These are phyloP conservation scores for Oxycera nigricornis DNA, from an alignment of 2,888 invertebrate species.

Conservation along the genomic window DNA sequence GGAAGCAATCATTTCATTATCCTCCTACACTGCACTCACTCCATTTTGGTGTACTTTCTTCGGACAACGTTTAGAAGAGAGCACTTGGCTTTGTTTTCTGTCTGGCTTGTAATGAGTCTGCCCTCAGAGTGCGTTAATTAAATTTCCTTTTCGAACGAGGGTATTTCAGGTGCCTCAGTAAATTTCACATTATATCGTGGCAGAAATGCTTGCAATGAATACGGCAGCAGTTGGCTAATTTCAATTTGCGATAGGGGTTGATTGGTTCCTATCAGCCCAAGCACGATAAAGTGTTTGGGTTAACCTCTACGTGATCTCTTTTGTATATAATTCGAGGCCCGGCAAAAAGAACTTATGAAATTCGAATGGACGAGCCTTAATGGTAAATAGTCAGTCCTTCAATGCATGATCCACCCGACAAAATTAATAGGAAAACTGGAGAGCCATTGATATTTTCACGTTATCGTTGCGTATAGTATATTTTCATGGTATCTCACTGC, in stretches of 20 bases:
- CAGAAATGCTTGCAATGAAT: background rate
- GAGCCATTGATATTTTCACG: background rate
- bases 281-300: constrained; percentile 11
- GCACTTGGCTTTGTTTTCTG: background rate
- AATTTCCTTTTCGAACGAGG: constrained; percentile 17
- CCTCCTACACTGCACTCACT: background rate
- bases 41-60: too few relatives aligned
- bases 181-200: background rate
- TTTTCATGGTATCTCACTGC: background rate
- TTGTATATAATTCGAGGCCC: background rate
- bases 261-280: constrained; percentile 18
- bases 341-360: background rate
- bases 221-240: constrained; percentile 20
- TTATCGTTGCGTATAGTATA: background rate
- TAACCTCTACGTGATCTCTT: constrained; percentile 36
- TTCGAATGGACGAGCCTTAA: background rate
- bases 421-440: background rate
- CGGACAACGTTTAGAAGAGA: too few relatives aligned
- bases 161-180: constrained; percentile 3
- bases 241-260: constrained; percentile 34
- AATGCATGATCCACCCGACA: background rate
- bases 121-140: constrained; percentile 21
- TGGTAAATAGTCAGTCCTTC: too few relatives aligned
- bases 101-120: constrained; percentile 1
- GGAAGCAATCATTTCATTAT: background rate